phyloP scores from a whole-genome alignment of 92 coral and sea anemone genomes.

The Umimayanthus kanabou region DNA sequence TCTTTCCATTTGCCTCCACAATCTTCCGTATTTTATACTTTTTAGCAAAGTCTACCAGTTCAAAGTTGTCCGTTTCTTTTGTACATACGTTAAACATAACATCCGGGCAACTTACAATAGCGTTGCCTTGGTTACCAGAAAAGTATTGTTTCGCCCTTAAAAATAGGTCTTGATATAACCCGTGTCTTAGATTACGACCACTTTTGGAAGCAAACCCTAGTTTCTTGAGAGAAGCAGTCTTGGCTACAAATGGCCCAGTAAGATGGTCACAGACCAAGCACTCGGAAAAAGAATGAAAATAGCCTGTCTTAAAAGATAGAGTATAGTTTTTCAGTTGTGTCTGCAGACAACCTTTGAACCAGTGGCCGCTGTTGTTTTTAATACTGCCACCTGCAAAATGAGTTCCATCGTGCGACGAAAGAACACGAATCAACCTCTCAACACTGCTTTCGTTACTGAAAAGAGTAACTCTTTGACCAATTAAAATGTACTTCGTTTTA shows the following conservation, averaged over 20 bases:
- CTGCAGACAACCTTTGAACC: conserved; percentile 76
- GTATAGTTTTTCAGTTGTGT: conserved; percentile 76
- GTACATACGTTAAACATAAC: conserved; percentile 65
- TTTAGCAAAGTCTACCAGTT: conserved; percentile 61
- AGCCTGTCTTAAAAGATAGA: conserved; percentile 61
- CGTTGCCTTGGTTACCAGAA: conserved; percentile 52
- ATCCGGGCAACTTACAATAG: conserved; percentile 85
- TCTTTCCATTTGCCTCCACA: conserved; percentile 66
- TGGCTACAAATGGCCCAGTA: conserved; percentile 72
- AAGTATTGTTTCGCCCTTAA: conserved; percentile 57
- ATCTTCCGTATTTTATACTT: conserved; percentile 74
- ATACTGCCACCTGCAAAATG: conserved; percentile 75
- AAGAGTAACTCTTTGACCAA: conserved; percentile 72
- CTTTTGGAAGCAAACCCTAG: conserved; percentile 43
- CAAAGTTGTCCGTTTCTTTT: conserved; percentile 32
- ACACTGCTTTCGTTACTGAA: conserved; percentile 66
- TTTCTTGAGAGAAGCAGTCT: conserved; percentile 49
- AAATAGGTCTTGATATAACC: conserved; percentile 73
- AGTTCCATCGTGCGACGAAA: conserved; percentile 54
- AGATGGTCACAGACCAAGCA: conserved; percentile 82
- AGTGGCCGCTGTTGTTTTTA: conserved; percentile 69
- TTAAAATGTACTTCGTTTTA: conserved; percentile 70
- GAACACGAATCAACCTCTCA: conserved; percentile 71
- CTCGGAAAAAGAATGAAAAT: conserved; percentile 61
- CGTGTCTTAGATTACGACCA: conserved; percentile 31